Evolutionary conservation across 2,797 vertebrate genomes (phyloP).

Genomic region (Crenichthys baileyi): DNA sequence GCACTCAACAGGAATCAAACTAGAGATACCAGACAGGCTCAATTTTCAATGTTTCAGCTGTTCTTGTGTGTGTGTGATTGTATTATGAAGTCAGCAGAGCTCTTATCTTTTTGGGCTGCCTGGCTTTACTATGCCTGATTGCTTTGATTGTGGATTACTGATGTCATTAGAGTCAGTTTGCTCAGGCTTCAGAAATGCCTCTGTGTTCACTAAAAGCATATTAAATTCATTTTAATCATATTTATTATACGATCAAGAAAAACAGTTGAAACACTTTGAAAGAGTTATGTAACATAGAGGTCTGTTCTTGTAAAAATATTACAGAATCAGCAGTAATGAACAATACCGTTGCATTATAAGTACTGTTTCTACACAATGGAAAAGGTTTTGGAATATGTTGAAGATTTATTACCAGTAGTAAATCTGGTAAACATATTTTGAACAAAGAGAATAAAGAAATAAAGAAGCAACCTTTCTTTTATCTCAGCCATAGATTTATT

Average conservation of each 20-base stretch:
- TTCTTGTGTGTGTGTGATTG: neutral
- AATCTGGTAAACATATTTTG: neutral
- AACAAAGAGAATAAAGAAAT: neutral
- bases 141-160: conserved; percentile 5
- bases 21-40: neutral
- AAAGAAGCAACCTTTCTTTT: neutral
- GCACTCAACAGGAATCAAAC: neutral
- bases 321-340: neutral
- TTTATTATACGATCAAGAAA: neutral
- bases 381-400: neutral
- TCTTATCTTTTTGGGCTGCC: conserved; percentile 14
- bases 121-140: conserved; percentile 2
- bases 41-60: conserved; percentile 10
- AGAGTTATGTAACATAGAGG: neutral
- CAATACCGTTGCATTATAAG: neutral
- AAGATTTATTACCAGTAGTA: neutral
- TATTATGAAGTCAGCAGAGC: conserved; percentile 1
- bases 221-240: conserved; percentile 5
- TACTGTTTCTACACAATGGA: neutral
- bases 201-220: conserved; percentile 2
- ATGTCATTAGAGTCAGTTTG: neutral
- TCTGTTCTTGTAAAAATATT: neutral
- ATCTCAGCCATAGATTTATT: neutral
- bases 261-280: neutral
- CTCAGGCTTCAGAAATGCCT: neutral